Conservation (phyloP, 2,888 invertebrate genomes). For the Oscheius sp. region DNA sequence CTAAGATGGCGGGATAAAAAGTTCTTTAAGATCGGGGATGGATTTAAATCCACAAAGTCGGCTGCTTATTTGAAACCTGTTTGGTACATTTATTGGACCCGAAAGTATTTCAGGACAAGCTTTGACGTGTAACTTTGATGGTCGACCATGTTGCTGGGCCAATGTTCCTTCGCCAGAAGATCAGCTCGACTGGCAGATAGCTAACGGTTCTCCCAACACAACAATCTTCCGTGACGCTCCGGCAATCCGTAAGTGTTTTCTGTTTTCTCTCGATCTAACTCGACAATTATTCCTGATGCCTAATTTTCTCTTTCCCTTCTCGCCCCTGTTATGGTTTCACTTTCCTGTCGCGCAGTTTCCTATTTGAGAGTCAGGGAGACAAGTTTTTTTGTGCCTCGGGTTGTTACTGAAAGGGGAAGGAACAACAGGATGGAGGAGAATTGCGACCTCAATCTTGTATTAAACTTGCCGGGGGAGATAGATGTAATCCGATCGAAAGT, state of each 20-base stretch:
- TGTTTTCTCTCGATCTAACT: background rate
- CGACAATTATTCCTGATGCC: background rate
- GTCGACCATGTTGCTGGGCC: constrained; percentile 71
- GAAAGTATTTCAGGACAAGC: constrained; percentile 50
- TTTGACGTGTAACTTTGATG: constrained; percentile 69
- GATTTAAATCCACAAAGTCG: background rate
- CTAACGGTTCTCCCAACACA: constrained; percentile 50
- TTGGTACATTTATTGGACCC: background rate
- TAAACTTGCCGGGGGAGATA: background rate
- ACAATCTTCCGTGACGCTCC: constrained; percentile 26
- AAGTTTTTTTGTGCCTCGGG: constrained; percentile 26
- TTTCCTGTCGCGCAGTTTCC: constrained; percentile 31
- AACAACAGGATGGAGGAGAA: constrained; percentile 25
- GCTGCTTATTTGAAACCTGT: background rate
- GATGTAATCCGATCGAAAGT: constrained; percentile 9
- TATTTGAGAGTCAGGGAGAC: constrained; percentile 18
- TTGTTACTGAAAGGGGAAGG: constrained; percentile 24
- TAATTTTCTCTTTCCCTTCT: background rate
- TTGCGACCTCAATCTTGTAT: constrained; percentile 6
- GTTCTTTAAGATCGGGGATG: background rate
- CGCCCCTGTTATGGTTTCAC: constrained; percentile 8
- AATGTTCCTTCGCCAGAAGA: constrained; percentile 72
- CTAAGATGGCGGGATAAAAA: background rate
- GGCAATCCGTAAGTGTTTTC: constrained; percentile 19
- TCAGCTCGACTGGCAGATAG: constrained; percentile 72